These are phyloP conservation scores for Trichogramma pretiosum DNA, from an alignment of 1,140 invertebrate species.

Conservation along the genomic window DNA sequence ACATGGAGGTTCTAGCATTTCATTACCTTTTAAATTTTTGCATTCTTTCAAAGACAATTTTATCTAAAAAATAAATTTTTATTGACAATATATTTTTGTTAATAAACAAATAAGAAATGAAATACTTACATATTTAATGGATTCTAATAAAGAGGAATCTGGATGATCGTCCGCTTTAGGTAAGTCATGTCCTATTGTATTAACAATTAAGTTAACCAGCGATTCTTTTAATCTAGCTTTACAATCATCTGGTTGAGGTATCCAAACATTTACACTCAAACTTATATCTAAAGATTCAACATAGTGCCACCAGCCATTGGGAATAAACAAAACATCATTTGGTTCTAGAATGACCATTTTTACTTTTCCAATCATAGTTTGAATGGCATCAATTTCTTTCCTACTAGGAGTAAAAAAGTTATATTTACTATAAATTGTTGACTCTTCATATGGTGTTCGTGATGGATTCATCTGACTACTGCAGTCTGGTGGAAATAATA, in stretches of 20 bases:
- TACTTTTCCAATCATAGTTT: conserved; percentile 18
- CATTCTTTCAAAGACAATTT: conserved; percentile 26
- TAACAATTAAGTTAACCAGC: conserved; percentile 39
- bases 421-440: conserved; percentile 82
- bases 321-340: conserved; percentile 82
- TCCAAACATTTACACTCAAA: conserved; percentile 82
- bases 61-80: conserved; percentile 23
- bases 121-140: conserved; percentile 33
- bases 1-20: not conserved
- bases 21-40: conserved; percentile 9
- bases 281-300: conserved; percentile 71
- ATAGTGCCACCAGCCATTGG: conserved; percentile 93
- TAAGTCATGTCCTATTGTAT: conserved; percentile 28
- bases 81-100: conserved; percentile 3
- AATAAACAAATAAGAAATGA: conserved; percentile 2
- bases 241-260: conserved; percentile 56
- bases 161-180: conserved; percentile 19
- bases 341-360: conserved; percentile 60
- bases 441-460: conserved; percentile 92
- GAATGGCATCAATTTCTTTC: conserved; percentile 30
- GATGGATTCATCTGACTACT: conserved; percentile 62
- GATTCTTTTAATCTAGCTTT: conserved; percentile 37
- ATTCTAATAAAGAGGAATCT: conserved; percentile 22
- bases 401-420: conserved; percentile 62
- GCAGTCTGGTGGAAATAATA: conserved; percentile 79